phyloP scores from a whole-genome alignment of 2,797 vertebrate genomes.

The Gymnothorax javanicus region DNA sequence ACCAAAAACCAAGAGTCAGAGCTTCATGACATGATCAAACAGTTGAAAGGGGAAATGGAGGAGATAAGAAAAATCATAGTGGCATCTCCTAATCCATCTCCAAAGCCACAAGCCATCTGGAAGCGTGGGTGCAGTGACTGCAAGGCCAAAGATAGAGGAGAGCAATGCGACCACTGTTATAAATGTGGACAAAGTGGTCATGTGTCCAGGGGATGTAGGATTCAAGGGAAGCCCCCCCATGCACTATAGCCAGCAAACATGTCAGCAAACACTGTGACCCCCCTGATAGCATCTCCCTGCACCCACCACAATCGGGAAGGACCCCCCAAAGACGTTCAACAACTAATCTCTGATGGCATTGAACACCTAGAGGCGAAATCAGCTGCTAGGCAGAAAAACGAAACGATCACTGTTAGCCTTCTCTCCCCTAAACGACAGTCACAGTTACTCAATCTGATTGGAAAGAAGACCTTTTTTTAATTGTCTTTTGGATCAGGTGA shows the following conservation, averaged over 20 bases:
- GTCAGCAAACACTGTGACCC: not conserved
- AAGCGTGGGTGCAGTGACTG: too few species aligned
- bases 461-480: conserved; percentile 40
- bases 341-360: too few species aligned
- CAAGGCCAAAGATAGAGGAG: not conserved
- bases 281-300: not conserved
- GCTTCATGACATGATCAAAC: too few species aligned
- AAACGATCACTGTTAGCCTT: not conserved
- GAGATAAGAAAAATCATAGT: too few species aligned
- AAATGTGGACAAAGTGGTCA: conserved; percentile 41
- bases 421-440: conserved; percentile 6
- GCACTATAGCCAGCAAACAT: not conserved
- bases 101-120: too few species aligned
- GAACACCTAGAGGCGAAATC: too few species aligned
- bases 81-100: too few species aligned
- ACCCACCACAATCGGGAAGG: too few species aligned
- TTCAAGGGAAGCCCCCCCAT: not conserved
- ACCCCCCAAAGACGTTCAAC: too few species aligned
- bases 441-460: conserved; percentile 24
- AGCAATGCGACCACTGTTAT: conserved; percentile 37
- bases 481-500: conserved; percentile 35
- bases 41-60: too few species aligned
- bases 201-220: conserved; percentile 32
- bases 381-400: too few species aligned
- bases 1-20: too few species aligned